Evolutionary conservation across 1,140 invertebrate genomes (phyloP).

Genomic region (Magallana gigas): DNA sequence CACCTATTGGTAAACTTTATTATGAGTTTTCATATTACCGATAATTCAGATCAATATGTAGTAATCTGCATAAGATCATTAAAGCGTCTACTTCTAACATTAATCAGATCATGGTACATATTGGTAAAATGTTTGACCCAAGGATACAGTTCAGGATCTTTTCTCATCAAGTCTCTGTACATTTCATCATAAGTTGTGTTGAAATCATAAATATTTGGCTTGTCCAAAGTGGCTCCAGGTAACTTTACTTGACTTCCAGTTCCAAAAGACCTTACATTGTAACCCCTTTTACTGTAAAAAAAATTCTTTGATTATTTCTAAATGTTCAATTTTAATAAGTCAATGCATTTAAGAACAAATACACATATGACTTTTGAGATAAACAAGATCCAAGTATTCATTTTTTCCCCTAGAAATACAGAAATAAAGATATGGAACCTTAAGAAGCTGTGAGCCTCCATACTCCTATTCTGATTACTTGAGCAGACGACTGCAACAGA

Average conservation of each 20-base stretch:
- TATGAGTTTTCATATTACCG: no score
- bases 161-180: conserved; percentile 93
- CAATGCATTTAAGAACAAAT: no score
- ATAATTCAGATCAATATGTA: no score
- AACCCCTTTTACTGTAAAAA: conserved; percentile 93
- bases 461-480: conserved; percentile 99
- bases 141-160: conserved; percentile 85
- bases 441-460: conserved; percentile 99
- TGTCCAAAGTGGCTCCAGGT: conserved; percentile 95
- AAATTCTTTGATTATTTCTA: neutral
- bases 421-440: conserved; percentile 80
- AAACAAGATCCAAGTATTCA: no score
- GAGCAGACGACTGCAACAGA: conserved; percentile 96
- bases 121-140: no score
- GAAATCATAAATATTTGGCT: conserved; percentile 99
- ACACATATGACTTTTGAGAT: no score
- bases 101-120: no score
- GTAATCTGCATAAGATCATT: no score
- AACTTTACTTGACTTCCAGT: conserved; percentile 96
- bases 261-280: conserved; percentile 96
- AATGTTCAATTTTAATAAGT: no score
- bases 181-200: conserved; percentile 96
- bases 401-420: no score
- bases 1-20: no score
- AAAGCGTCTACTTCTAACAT: no score